Evolutionary conservation across 1,140 invertebrate genomes (phyloP).

Genomic region (Microplitis mediator): DNA sequence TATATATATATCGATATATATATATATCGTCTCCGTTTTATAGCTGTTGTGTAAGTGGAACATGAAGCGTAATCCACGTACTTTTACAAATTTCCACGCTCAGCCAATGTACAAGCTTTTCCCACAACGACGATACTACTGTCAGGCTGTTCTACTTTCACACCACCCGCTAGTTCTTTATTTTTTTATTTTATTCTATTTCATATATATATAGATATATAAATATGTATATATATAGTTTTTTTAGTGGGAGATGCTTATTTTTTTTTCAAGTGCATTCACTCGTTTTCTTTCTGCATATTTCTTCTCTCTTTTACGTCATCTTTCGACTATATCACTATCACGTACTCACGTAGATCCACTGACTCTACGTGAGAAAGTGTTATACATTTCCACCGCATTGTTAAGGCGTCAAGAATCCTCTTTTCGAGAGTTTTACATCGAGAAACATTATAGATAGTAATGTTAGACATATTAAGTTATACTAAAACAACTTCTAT

Average conservation of each 20-base stretch:
- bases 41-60: neutral
- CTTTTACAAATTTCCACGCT: slow-evolving; percentile 19
- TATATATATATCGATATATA: neutral
- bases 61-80: neutral
- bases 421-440: neutral
- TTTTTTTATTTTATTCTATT: slow-evolving; percentile 12
- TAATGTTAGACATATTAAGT: neutral
- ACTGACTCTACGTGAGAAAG: slow-evolving; percentile 26
- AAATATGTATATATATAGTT: slow-evolving; percentile 7
- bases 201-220: neutral
- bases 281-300: neutral
- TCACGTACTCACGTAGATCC: slow-evolving; percentile 28
- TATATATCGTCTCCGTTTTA: neutral
- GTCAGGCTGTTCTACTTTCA: slow-evolving; percentile 10
- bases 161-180: neutral
- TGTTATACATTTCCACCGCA: slow-evolving; percentile 17
- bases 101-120: neutral
- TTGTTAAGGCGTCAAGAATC: slow-evolving; percentile 16
- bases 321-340: slow-evolving; percentile 16
- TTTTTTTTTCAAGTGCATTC: slow-evolving; percentile 14
- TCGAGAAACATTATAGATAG: neutral
- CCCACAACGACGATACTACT: slow-evolving; percentile 1
- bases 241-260: neutral
- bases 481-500: neutral
- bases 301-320: neutral